Base-by-base conservation (phyloP, 2,888 invertebrate species). In the Caenorhabditis sp. region DNA sequence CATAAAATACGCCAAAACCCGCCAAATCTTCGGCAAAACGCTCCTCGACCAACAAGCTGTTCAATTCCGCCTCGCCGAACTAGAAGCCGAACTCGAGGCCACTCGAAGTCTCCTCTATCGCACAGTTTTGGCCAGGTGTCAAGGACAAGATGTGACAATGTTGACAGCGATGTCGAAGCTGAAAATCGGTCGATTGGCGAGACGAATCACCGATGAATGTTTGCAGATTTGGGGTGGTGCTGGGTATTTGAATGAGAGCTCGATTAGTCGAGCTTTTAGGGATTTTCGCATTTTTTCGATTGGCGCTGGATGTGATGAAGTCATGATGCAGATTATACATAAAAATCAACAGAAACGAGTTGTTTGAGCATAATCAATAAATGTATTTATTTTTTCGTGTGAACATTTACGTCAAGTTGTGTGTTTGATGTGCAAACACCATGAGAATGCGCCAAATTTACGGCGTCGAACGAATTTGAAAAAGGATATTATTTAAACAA, bases 291-390 rank as follows among this genome's bases (percentile, higher is more conserved):
- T 91, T 20, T 59, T 90, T 52, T 91, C 90, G 7, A 91, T 91
- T 72, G 91, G 90, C n/a, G 91, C 89, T 25, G 91, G 91, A 0
- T 89, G 90, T 23, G 91, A 91, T 85, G 91, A 91, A 86, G 89
- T 91, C 8, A 91, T 91, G 91, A 85, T 91, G 65, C 87, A 88
- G 54, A 91, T 91, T 77, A 90, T 91, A 67, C 89, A 89, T 80
- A 91, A 91, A 85, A 89, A 89, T 76, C 90, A 90, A 50, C 38
- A 54, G 14, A 66, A 53, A 60, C 53, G 74, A 53, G 10, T 1
- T 59, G 3, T 12, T 31, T 59, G 43, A 43, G 14, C 17, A 43
- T 10, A 43, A 31, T 31, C 10, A 5, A 5, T n/a, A 38, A 3
- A 21, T 38, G 31, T 31, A 38, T 36, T n/a, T 59, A 59, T n/a